Percentiles rank a stretch among this genome's conserved stretches.
Conservation (phyloP, 1,140 invertebrate genomes). For the Heliconius eleuchia region DNA sequence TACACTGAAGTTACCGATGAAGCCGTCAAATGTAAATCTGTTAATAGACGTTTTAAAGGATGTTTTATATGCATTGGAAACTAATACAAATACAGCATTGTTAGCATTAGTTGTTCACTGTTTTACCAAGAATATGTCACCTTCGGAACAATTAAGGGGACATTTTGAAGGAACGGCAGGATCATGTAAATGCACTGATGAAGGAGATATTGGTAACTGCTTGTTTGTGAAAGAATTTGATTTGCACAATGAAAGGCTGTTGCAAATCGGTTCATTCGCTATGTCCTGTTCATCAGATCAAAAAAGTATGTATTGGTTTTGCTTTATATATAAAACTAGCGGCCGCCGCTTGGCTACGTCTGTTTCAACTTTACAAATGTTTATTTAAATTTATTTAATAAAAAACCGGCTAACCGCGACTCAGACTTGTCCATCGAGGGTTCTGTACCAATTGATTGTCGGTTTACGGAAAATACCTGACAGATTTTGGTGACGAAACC, state of each 20-base stretch:
- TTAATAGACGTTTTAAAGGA: constrained; percentile 72
- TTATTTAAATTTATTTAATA: too few species aligned
- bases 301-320: constrained; percentile 73
- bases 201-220: constrained; percentile 55
- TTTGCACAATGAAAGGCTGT: constrained; percentile 83
- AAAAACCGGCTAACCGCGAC: too few species aligned
- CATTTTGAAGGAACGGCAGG: constrained; percentile 51
- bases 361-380: too few species aligned
- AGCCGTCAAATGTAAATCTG: constrained; percentile 67
- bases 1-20: constrained; percentile 63
- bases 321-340: background rate
- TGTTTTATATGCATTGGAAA: constrained; percentile 70
- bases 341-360: rapidly evolving
- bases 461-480: too few species aligned
- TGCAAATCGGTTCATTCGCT: constrained; percentile 86
- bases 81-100: constrained; percentile 71
- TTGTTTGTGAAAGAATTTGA: constrained; percentile 83
- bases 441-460: too few species aligned
- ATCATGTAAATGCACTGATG: constrained; percentile 46
- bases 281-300: constrained; percentile 84
- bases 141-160: constrained; percentile 53
- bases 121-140: constrained; percentile 57
- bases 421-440: too few species aligned
- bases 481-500: too few species aligned
- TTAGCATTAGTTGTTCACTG: constrained; percentile 67